Conservation (phyloP, 37 sponge, comb jelly and placozoan genomes). For the Hexactinellida sp. region DNA sequence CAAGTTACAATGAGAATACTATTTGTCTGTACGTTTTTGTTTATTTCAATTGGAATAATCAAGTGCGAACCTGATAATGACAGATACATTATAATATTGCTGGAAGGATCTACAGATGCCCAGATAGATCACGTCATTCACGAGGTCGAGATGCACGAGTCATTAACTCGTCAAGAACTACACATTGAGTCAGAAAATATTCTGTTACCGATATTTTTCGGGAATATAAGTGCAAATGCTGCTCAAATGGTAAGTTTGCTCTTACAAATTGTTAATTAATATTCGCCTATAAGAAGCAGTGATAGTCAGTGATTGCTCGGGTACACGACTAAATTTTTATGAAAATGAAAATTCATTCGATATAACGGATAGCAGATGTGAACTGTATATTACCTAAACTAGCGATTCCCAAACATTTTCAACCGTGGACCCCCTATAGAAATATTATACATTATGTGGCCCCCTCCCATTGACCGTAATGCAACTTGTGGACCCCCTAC, state of each 20-base stretch:
- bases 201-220: neutral
- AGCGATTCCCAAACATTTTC: too few species aligned
- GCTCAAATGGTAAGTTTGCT: neutral
- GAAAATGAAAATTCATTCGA: too few species aligned
- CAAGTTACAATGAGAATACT: too few species aligned
- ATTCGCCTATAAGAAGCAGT: neutral
- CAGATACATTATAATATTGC: neutral
- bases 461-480: too few species aligned
- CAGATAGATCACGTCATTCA: neutral
- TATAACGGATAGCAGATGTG: too few species aligned
- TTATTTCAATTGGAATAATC: neutral
- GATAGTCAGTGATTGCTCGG: too few species aligned
- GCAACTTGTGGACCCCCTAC: too few species aligned
- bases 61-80: neutral
- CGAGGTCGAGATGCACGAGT: neutral
- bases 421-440: too few species aligned
- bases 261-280: neutral
- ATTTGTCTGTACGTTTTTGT: neutral
- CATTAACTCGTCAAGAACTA: neutral
- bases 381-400: too few species aligned
- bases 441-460: too few species aligned
- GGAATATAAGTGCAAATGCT: neutral
- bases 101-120: neutral
- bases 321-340: too few species aligned
- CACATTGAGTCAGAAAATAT: neutral